Percentiles rank a stretch among this genome's conserved stretches.
These are phyloP conservation scores for Cyprinella venusta DNA, from an alignment of 2,797 vertebrate genomes.

Conservation along the genomic window DNA sequence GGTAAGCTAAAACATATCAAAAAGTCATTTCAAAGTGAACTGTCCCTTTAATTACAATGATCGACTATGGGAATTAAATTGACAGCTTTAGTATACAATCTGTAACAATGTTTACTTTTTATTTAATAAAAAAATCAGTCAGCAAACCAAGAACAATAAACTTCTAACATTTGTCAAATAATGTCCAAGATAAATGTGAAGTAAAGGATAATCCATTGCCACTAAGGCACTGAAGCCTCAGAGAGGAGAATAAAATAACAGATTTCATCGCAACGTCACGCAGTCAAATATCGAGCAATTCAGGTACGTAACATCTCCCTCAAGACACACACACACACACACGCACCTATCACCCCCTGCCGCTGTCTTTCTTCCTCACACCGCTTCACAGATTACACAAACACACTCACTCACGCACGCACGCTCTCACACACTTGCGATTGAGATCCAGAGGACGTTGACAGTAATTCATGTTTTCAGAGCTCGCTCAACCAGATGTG, in stretches of 20 bases:
- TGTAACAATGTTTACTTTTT: background rate
- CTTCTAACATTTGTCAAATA: background rate
- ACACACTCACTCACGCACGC: conserved; percentile 37
- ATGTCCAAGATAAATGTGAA: background rate
- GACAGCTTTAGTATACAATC: background rate
- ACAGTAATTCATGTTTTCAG: conserved; percentile 69
- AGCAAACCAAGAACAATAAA: background rate
- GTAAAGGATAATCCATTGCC: conserved; percentile 30
- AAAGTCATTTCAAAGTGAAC: too few species aligned
- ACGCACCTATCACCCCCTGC: conserved; percentile 59
- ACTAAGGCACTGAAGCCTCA: conserved; percentile 38
- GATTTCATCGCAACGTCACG: conserved; percentile 59
- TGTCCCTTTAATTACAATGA: background rate
- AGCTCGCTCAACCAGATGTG: conserved; percentile 68
- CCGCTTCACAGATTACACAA: conserved; percentile 32
- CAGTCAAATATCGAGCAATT: conserved; percentile 66
- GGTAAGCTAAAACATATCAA: too few species aligned
- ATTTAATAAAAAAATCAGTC: background rate
- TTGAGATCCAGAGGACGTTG: conserved; percentile 64
- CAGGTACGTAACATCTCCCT: conserved; percentile 64
- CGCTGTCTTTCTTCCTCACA: conserved; percentile 63
- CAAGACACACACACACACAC: conserved; percentile 59
- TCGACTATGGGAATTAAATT: background rate
- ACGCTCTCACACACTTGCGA: conserved; percentile 38
- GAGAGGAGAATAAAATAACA: conserved; percentile 19